These are phyloP conservation scores for Neogale vison DNA, from an alignment of 2,113 vertebrate genomes.

Conservation along the genomic window DNA sequence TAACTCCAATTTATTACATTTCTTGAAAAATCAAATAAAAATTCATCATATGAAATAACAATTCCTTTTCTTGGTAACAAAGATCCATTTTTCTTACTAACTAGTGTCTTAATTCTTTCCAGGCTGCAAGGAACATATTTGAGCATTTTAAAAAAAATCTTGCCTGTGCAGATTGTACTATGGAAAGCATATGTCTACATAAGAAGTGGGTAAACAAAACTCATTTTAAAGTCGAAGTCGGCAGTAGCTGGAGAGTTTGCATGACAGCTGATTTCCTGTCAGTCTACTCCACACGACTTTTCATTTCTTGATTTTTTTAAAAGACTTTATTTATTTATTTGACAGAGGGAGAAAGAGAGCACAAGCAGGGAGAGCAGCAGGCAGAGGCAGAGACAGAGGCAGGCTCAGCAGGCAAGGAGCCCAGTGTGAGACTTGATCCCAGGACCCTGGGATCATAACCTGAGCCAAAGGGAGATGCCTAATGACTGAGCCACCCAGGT, in stretches of 20 bases:
- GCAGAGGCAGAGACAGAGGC: too few relatives aligned
- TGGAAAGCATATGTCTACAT: background rate
- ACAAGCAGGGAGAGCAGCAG: too few relatives aligned
- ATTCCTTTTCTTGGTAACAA: background rate
- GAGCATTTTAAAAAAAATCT: slow-evolving; percentile 2
- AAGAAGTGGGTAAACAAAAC: background rate
- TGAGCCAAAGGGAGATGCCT: too few relatives aligned
- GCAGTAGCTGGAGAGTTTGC: background rate
- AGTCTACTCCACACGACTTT: background rate
- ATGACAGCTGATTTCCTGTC: background rate
- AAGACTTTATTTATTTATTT: too few relatives aligned
- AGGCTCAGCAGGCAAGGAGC: too few relatives aligned
- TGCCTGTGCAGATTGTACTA: background rate
- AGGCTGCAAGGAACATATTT: background rate
- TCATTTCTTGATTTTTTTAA: background rate
- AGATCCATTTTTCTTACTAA: background rate
- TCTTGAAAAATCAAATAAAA: slow-evolving; percentile 25
- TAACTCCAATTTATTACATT: background rate
- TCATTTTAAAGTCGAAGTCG: background rate
- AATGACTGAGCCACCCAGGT: too few relatives aligned
- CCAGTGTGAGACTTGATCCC: too few relatives aligned
- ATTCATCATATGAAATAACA: background rate
- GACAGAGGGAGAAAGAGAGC: too few relatives aligned
- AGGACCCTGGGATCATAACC: too few relatives aligned
- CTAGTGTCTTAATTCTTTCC: background rate